A percentile compares a stretch with the other conserved stretches of the same genome.
Evolutionary conservation across 2,888 invertebrate species (phyloP).

Genomic region (Drosophila recens): DNA sequence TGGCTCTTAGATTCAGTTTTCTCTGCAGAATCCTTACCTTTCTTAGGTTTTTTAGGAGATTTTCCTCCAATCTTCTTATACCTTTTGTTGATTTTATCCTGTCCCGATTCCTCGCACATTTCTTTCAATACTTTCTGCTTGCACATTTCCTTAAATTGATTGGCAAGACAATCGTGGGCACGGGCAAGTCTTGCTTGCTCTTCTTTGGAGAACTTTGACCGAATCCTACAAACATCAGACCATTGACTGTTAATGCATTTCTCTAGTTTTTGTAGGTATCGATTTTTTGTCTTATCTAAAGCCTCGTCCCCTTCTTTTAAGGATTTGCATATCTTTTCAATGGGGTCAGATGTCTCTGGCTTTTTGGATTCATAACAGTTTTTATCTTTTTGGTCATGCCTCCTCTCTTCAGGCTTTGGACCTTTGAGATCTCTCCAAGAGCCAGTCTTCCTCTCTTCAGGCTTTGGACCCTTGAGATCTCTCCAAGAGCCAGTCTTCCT

Average conservation of each 20-base stretch:
- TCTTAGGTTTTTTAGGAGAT: not conserved
- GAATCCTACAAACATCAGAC: slow-evolving; percentile 20
- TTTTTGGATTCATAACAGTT: too few relatives aligned
- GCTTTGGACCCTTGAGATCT: too few relatives aligned
- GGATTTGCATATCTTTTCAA: slow-evolving; percentile 1
- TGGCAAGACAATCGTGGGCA: not conserved
- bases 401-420: too few relatives aligned
- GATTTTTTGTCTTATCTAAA: not conserved
- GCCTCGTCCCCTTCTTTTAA: not conserved
- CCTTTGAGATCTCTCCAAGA: too few relatives aligned
- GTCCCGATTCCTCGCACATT: slow-evolving; percentile 12
- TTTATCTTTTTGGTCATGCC: too few relatives aligned
- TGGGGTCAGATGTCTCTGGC: not conserved
- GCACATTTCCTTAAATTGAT: slow-evolving; percentile 12
- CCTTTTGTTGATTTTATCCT: slow-evolving; percentile 10
- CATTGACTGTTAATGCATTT: slow-evolving; percentile 21
- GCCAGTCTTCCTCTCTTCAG: too few relatives aligned
- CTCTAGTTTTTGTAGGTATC: slow-evolving; percentile 15
- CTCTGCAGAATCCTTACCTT: not conserved
- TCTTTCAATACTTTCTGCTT: slow-evolving; percentile 17
- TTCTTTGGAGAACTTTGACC: slow-evolving; percentile 12
- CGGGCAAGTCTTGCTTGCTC: slow-evolving; percentile 9
- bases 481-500: too few relatives aligned
- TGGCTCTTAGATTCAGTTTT: not conserved
- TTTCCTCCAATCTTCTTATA: not conserved